A percentile compares a stretch with the other conserved stretches of the same genome.
phyloP scores from a whole-genome alignment of 1,140 invertebrate genomes.

The Reticulitermes speratus region DNA sequence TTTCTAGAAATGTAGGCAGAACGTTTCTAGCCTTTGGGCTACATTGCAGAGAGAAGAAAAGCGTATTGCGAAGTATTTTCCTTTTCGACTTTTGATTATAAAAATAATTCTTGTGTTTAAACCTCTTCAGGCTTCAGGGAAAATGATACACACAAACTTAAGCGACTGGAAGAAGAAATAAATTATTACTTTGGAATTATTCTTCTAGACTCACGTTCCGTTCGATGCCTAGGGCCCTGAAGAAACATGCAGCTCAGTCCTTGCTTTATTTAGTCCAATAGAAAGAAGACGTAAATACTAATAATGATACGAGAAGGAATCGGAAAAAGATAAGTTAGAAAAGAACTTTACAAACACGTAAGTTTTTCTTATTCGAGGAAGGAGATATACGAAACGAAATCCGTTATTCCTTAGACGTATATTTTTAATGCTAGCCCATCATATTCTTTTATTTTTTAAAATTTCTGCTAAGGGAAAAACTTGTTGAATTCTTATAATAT shows the following conservation, averaged over 20 bases:
- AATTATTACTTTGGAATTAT: background rate
- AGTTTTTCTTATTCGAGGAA: background rate
- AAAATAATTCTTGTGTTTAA: background rate
- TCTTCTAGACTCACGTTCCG: background rate
- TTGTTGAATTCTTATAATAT: too few relatives aligned
- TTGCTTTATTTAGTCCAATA: background rate
- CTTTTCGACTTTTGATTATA: slow-evolving; percentile 13
- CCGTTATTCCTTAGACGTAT: background rate
- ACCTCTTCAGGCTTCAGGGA: background rate
- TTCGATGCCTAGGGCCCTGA: background rate
- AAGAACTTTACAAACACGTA: slow-evolving; percentile 7
- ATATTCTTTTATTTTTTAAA: background rate
- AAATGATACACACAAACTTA: slow-evolving; percentile 10
- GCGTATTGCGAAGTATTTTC: background rate
- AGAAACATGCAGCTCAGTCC: too few relatives aligned
- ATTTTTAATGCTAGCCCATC: background rate
- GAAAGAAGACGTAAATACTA: background rate
- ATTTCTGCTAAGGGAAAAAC: too few relatives aligned
- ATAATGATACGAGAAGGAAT: slow-evolving; percentile 2
- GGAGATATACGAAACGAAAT: background rate
- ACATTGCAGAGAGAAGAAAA: background rate
- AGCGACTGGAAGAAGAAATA: background rate
- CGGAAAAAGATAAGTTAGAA: background rate
- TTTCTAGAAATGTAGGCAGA: background rate
- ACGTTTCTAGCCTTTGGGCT: background rate